Base-by-base conservation (phyloP, 2,113 vertebrate species). In the Crotalus helleri region DNA sequence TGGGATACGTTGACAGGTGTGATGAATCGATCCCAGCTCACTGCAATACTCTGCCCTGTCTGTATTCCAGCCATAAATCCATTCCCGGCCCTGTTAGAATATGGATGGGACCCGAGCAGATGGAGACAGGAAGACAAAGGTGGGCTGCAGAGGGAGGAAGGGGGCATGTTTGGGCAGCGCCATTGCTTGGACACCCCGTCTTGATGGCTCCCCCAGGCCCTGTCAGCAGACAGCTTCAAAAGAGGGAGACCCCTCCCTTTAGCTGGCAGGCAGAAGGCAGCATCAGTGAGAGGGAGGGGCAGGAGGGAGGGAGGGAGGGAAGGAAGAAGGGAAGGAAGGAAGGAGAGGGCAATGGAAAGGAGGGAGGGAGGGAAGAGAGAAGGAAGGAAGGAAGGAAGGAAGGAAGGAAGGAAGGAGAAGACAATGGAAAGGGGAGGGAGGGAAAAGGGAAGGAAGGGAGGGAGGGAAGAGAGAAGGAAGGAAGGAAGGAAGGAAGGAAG, bases 391-490 rank as follows among this genome's bases (percentile, higher is more conserved):
- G n/a, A 0, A 59, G 23, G 9, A 26, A 10, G 24, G 55, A 5
- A 19, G 4, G 17, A 3, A 19, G 17, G 4, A 19, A 57, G 55
- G 3, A 1, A 26, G 58, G 58, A 61, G 39, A 8, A 23, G 24
- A 2, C 39, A 39, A 39, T 39, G 39, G 39, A 39, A 24, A 15
- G 5, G 21, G 24, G 6, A 6, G 21, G 24, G 4, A 6, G 7
- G 24, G 6, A 5, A 2, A 24, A 19, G 5, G 1, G 23, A 5
- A 19, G 6, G 7, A 2, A 2, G 2, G 2, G 39, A 2, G 2
- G 2, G 39, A 2, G 2, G 2, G 39, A 0, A 39, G 2, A 2
- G 39, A 39, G 2, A 2, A 39, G 51, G 91, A 55, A 39, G 3
- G 13, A 7, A 2, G 39, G 2, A 39, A 2, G 39, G 2, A 39